Percentiles rank a stretch among this genome's conserved stretches.
Conservation (phyloP, 2,888 invertebrate genomes). For the Hypena proboscidalis region DNA sequence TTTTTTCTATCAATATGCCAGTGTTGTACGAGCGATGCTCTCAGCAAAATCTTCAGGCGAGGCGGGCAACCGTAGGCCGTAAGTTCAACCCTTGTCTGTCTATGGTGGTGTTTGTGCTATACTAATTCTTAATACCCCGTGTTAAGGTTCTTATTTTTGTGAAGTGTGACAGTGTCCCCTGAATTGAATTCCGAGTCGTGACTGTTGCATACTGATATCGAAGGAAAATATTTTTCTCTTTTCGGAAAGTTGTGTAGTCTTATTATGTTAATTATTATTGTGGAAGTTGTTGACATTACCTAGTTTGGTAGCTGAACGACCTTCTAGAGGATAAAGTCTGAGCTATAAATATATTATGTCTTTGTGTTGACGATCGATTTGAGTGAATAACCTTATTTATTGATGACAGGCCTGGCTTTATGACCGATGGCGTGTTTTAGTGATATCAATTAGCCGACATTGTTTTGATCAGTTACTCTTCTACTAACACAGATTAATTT, state of each 20-base stretch:
- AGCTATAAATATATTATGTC: constrained; percentile 43
- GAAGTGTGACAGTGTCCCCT: constrained; percentile 34
- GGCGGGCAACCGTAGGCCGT: constrained; percentile 68
- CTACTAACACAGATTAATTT: not conserved
- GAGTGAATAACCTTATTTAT: constrained; percentile 27
- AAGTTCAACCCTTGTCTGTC: constrained; percentile 64
- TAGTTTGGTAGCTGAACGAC: constrained; percentile 50
- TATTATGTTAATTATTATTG: constrained; percentile 43
- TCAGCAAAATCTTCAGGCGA: constrained; percentile 66
- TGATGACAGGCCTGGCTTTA: constrained; percentile 10
- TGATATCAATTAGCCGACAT: constrained; percentile 1
- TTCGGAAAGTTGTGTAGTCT: constrained; percentile 51
- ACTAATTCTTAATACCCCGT: constrained; percentile 46
- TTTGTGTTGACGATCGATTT: constrained; percentile 40
- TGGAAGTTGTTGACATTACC: constrained; percentile 56
- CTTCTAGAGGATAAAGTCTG: constrained; percentile 49
- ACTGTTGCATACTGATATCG: constrained; percentile 56
- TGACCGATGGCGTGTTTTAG: not conserved
- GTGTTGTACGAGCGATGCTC: constrained; percentile 71
- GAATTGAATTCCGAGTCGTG: constrained; percentile 49
- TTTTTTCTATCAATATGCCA: constrained; percentile 63
- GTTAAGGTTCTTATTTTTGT: constrained; percentile 41
- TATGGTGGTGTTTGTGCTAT: constrained; percentile 43
- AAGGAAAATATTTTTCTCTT: constrained; percentile 54
- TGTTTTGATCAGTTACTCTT: not conserved